phyloP scores from a whole-genome alignment of 2,888 invertebrate species.

The Alcis repandata region DNA sequence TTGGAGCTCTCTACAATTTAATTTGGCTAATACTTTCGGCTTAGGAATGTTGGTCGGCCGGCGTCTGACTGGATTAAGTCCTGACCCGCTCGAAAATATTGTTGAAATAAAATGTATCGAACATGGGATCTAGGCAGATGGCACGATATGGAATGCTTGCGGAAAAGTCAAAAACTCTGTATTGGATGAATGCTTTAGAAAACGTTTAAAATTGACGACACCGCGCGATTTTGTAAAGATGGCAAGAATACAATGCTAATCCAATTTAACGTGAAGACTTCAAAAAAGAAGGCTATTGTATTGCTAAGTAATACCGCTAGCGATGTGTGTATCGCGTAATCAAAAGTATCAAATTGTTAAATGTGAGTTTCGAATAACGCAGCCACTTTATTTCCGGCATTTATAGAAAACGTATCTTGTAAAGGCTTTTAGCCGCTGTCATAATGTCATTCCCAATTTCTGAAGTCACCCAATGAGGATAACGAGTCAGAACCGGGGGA shows the following conservation, averaged over 20 bases:
- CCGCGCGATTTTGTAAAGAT: too few species aligned
- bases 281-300: too few species aligned
- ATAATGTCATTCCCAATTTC: conserved; percentile 31
- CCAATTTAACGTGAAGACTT: too few species aligned
- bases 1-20: conserved; percentile 1
- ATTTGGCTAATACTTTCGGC: background rate
- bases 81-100: background rate
- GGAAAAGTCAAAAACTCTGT: too few species aligned
- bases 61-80: too few species aligned
- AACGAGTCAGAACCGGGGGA: conserved; percentile 22
- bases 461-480: conserved; percentile 15
- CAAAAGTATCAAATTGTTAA: too few species aligned
- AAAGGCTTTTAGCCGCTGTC: conserved; percentile 25
- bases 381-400: background rate
- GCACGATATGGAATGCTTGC: background rate
- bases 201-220: too few species aligned
- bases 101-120: background rate
- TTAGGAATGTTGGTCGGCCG: background rate
- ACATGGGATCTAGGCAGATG: background rate
- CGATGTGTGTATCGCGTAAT: too few species aligned
- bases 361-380: background rate
- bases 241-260: too few species aligned
- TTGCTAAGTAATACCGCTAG: too few species aligned
- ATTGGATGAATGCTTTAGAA: too few species aligned
- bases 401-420: conserved; percentile 8